Evolutionary conservation across 2,797 vertebrate genomes (phyloP), one percentile per base, ranked within the genome.

Genomic region (Carduelis carduelis): DNA sequence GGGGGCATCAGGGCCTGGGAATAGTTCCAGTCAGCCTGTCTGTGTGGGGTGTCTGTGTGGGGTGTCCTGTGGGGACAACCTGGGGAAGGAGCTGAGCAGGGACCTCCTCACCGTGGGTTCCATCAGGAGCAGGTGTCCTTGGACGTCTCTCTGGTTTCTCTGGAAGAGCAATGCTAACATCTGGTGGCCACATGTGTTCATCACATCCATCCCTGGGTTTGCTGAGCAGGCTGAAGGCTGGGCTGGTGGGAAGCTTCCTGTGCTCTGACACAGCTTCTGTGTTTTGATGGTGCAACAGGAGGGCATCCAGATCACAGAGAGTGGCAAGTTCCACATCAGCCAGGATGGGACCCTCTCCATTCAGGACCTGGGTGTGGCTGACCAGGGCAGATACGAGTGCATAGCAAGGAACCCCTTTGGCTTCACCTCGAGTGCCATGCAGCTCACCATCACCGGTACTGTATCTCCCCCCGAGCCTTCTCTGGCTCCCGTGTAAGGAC

Each of bases 251-350:
- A 50, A 49, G 16, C 11, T 86, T 46, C 28, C 39, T 2, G 0
- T 6, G 14, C 57, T 41, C 61, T 88, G 53, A 88, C 37, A 14
- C 0, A 0, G 22, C 28, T 77, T 86, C 24, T 94, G 11, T 61
- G 41, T 86, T 78, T 65, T 34, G 12, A 2, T 41, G 71, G 28
- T 46, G 32, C 30, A 26, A 85, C 93, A 98, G 97, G 97, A 98
- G 57, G 97, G 96, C 9, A 97, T 97, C 92, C 97, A 97, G 86
- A 97, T 98, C 95, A 98, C 97, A 3, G 97, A 98, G 75, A 98
- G 97, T 0, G 97, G 97, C 72, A 98, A 98, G 75, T 98, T 98
- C 94, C 96, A 95, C 30, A n/a, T 98, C 30, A 96, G 93, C 94
- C 94, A 80, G 47, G 97, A 98, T 0, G 97, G 97, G 66, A 94